phyloP scores from a whole-genome alignment of 2,797 vertebrate genomes.

The Tenualosa thibaudeaui region DNA sequence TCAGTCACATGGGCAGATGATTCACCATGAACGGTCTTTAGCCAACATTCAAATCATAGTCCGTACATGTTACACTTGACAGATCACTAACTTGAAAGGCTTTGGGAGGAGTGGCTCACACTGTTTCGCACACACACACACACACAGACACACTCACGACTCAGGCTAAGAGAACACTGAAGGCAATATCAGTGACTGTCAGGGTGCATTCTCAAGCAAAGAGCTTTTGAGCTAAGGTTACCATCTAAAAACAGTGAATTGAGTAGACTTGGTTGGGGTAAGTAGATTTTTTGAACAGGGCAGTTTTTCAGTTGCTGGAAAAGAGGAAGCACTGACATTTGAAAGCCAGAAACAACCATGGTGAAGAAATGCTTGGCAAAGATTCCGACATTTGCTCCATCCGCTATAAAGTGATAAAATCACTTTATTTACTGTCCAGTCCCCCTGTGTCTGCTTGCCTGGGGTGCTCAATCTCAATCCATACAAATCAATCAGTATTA shows the following conservation, averaged over 20 bases:
- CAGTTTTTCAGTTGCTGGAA: neutral
- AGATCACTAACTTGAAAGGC: neutral
- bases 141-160: neutral
- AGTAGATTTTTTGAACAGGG: neutral
- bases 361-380: neutral
- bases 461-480: neutral
- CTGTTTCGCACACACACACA: neutral
- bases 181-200: neutral
- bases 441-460: neutral
- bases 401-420: neutral
- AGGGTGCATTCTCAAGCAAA: neutral
- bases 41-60: neutral
- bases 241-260: neutral
- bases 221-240: neutral
- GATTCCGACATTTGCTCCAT: neutral
- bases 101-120: neutral
- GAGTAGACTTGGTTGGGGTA: neutral
- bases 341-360: neutral
- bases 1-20: constrained; percentile 15
- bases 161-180: neutral
- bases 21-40: neutral
- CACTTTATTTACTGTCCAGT: too few relatives aligned
- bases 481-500: neutral
- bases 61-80: neutral
- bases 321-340: neutral